phyloP scores from a whole-genome alignment of 2,113 vertebrate genomes.

The Vombatus ursinus region DNA sequence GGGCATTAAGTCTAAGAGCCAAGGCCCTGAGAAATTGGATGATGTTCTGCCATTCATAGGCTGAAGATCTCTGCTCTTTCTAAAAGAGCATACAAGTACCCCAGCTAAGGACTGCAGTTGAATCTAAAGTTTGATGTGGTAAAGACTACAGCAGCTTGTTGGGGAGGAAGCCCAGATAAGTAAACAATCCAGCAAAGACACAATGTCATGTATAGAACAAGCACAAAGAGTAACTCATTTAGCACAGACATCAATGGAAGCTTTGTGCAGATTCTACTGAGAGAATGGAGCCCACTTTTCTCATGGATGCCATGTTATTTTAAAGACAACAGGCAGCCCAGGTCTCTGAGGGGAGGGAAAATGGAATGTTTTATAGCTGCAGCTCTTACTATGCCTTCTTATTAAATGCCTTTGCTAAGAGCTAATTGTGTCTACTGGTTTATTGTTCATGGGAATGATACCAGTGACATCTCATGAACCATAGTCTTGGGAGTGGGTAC shows the following conservation, averaged over 20 bases:
- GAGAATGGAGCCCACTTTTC: too few relatives aligned
- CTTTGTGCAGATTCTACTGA: background rate
- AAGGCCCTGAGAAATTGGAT: too few relatives aligned
- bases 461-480: background rate
- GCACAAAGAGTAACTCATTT: background rate
- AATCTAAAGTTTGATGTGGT: too few relatives aligned
- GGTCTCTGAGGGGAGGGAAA: background rate
- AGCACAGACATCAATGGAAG: background rate
- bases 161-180: too few relatives aligned
- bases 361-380: background rate
- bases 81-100: too few relatives aligned
- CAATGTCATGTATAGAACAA: background rate
- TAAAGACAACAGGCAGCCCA: background rate
- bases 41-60: too few relatives aligned
- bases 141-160: too few relatives aligned
- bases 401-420: background rate
- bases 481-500: background rate
- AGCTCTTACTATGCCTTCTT: background rate
- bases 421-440: background rate
- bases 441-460: background rate
- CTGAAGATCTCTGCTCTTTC: too few relatives aligned
- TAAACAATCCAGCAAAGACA: background rate
- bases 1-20: too few relatives aligned
- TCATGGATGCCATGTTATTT: background rate
- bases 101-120: too few relatives aligned